Percentiles rank a stretch among this genome's conserved stretches.
Evolutionary conservation across 1,140 invertebrate species (phyloP).

Genomic region (Catajapyx aquilonaris): DNA sequence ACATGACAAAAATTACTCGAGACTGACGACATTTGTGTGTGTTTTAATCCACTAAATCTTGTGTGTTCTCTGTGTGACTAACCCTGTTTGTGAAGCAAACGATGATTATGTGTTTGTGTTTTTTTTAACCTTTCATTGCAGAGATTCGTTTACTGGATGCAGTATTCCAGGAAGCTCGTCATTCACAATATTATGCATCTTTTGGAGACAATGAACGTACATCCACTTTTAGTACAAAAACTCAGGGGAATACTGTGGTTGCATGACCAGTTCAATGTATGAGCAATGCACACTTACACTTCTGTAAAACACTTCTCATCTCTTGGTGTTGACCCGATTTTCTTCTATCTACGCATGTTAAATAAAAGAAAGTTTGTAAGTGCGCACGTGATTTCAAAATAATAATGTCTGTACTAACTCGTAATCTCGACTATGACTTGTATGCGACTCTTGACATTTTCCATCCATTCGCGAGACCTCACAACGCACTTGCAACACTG

Average conservation of each 20-base stretch:
- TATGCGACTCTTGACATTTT: no score
- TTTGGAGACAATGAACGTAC: not conserved
- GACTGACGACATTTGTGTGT: no score
- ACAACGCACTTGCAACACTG: no score
- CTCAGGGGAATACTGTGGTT: not conserved
- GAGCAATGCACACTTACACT: not conserved
- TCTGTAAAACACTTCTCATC: not conserved
- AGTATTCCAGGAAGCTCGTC: conserved; percentile 9
- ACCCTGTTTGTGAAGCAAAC: no score
- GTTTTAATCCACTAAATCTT: no score
- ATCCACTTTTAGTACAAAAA: not conserved
- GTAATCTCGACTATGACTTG: no score
- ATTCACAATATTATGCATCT: not conserved
- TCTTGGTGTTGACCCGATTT: not conserved
- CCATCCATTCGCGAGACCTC: no score
- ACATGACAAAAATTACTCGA: no score
- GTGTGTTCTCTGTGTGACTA: no score
- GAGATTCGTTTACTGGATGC: conserved; percentile 11
- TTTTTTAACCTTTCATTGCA: conserved; percentile 4
- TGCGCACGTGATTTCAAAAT: not conserved
- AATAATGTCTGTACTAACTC: not conserved
- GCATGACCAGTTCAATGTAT: not conserved
- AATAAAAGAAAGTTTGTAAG: not conserved
- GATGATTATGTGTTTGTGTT: no score
- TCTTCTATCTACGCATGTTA: not conserved